A percentile compares a stretch with the other conserved stretches of the same genome.
Conservation (phyloP, 2,113 vertebrate species). For the Hippopotamus amphibius region DNA sequence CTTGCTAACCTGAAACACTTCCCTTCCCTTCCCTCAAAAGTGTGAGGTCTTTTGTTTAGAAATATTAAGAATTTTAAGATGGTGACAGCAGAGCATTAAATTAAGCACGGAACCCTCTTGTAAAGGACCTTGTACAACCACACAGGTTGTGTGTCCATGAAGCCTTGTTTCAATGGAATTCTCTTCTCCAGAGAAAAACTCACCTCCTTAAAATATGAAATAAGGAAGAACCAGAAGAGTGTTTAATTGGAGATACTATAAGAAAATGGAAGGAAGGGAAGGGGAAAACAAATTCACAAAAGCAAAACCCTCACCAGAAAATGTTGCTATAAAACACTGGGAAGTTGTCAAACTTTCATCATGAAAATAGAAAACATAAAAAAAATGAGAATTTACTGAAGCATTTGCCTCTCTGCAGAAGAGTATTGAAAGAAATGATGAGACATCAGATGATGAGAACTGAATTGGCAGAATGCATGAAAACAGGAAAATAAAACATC, state of each 20-base stretch:
- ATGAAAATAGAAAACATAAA: neutral
- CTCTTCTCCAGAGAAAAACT: neutral
- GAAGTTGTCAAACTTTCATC: neutral
- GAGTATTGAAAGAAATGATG: neutral
- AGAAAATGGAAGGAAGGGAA: neutral
- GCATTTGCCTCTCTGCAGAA: neutral
- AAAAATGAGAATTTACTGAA: neutral
- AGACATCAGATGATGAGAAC: neutral
- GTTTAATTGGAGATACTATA: neutral
- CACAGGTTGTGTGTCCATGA: neutral
- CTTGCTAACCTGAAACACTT: neutral
- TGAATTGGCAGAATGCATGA: neutral
- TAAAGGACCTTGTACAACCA: neutral
- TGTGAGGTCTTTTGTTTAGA: neutral
- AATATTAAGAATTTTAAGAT: neutral
- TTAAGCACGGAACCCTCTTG: neutral
- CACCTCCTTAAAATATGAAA: neutral
- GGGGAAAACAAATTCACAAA: neutral
- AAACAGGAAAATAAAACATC: conserved; percentile 4
- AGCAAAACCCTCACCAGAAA: neutral
- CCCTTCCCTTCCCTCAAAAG: neutral
- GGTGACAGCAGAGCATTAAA: neutral
- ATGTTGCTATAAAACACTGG: neutral
- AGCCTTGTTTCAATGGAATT: neutral
- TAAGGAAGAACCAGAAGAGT: neutral